phyloP scores from a whole-genome alignment of 2,113 vertebrate species.

The Oncorhynchus mykiss region DNA sequence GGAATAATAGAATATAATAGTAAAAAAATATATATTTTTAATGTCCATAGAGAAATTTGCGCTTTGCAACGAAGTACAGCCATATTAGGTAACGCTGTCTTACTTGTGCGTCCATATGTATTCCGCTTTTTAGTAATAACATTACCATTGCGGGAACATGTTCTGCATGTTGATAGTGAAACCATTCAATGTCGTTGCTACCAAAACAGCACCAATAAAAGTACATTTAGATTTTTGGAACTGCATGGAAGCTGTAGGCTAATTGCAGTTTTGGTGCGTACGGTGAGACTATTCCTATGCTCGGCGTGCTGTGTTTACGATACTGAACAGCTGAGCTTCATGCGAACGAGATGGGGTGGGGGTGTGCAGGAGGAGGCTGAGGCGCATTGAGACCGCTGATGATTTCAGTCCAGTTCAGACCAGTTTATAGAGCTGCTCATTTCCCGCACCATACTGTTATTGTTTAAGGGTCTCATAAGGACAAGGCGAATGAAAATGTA shows the following conservation, averaged over 20 bases:
- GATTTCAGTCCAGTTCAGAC: slow-evolving; percentile 78
- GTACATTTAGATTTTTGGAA: neutral
- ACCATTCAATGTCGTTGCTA: too few relatives aligned
- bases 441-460: slow-evolving; percentile 49
- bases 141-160: too few relatives aligned
- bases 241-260: neutral
- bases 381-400: slow-evolving; percentile 47
- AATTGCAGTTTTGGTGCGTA: neutral
- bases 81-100: too few relatives aligned
- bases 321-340: slow-evolving; percentile 68
- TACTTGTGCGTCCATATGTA: too few relatives aligned
- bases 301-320: slow-evolving; percentile 43
- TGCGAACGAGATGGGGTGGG: neutral
- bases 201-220: neutral
- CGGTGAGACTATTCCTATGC: neutral
- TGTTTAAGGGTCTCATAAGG: slow-evolving; percentile 23
- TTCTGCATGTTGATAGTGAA: too few relatives aligned
- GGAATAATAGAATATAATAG: too few relatives aligned
- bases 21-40: too few relatives aligned
- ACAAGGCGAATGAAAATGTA: neutral
- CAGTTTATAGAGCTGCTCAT: slow-evolving; percentile 64
- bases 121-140: too few relatives aligned
- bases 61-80: too few relatives aligned
- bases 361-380: neutral
- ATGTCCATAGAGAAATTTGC: too few relatives aligned